Evolutionary conservation across 2,797 vertebrate genomes (phyloP).

Genomic region (Enteromius trimaculatus): DNA sequence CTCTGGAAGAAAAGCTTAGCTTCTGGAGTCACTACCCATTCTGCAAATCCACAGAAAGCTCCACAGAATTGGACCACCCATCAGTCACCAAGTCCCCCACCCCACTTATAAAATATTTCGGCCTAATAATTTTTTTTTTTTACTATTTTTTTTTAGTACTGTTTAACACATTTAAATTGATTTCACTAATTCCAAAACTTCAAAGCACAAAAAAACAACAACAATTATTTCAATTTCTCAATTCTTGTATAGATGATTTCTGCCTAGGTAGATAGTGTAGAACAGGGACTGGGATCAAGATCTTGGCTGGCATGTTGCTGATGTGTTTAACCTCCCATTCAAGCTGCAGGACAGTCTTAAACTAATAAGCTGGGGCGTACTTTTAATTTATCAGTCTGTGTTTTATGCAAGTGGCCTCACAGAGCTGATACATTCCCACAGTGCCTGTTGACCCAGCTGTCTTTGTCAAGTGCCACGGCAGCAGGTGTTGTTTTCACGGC

Average conservation of each 20-base stretch:
- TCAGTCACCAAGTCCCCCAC: neutral
- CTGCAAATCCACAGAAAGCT: neutral
- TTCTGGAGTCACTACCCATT: slow-evolving; percentile 15
- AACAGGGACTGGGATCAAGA: neutral
- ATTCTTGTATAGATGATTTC: neutral
- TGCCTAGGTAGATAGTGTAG: neutral
- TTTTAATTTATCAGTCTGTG: slow-evolving; percentile 79
- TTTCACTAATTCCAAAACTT: neutral
- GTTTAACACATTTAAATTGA: neutral
- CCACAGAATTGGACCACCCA: slow-evolving; percentile 16
- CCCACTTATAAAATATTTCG: neutral
- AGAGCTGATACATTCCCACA: slow-evolving; percentile 98
- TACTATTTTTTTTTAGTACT: neutral
- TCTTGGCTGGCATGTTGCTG: slow-evolving; percentile 3
- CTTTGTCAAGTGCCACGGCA: slow-evolving; percentile 91
- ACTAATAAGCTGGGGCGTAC: slow-evolving; percentile 77
- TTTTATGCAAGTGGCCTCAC: slow-evolving; percentile 87
- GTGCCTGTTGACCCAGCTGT: slow-evolving; percentile 99
- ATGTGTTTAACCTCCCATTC: slow-evolving; percentile 53
- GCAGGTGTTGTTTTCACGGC: slow-evolving; percentile 99
- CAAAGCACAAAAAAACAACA: neutral
- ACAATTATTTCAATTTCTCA: neutral
- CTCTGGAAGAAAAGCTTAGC: slow-evolving; percentile 17
- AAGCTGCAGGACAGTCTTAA: slow-evolving; percentile 75
- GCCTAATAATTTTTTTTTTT: neutral